Evolutionary conservation across 2,888 invertebrate genomes (phyloP), one percentile per base, ranked within the genome.

Genomic region (Lasioglossum zephyrum): DNA sequence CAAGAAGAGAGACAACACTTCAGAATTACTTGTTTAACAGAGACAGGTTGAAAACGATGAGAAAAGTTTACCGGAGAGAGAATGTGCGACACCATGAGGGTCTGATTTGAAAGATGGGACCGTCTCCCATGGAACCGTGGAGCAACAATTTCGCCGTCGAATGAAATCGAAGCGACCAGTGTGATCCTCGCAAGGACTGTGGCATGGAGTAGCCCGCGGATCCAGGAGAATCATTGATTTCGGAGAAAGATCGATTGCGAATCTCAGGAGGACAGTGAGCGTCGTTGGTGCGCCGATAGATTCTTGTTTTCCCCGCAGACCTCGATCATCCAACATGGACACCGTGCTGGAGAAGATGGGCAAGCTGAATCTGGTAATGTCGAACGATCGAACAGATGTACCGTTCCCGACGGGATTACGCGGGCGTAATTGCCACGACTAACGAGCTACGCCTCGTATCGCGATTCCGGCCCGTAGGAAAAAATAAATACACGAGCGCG

Each of bases 311-410:
- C 6, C 18, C 22, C 6, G 63, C 39, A 39, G 8, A 63, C 1
- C 39, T n/a, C 26, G 11, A 26, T 41, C 44, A 11, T 11, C 44
- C 87, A 92, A 31, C 80, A 94, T 94, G 94, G 93, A 94, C 91
- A 95, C 94, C 87, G 93, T 95, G 39, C 90, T 95, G 73, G 95
- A 95, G 90, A 95, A 95, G 92, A 94, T 95, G 93, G 94, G 93
- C 89, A 95, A 94, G 87, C 92, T 95, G 77, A 94, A 95, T 93
- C 84, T 95, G 95, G 95, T 95, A 95, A 94, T 77, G 79, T 81
- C 69, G 16, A 39, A 66, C 73, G 49, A 57, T 70, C 41, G 8
- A 53, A 73, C 16, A 18, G 9, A 47, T 60, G 13, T 26, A 41
- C 36, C 2, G 26, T 36, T 73, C 57, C 18, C 36, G 39, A 2